Conservation (phyloP, 2,888 invertebrate species). For the Meiosimyza platycephala region DNA sequence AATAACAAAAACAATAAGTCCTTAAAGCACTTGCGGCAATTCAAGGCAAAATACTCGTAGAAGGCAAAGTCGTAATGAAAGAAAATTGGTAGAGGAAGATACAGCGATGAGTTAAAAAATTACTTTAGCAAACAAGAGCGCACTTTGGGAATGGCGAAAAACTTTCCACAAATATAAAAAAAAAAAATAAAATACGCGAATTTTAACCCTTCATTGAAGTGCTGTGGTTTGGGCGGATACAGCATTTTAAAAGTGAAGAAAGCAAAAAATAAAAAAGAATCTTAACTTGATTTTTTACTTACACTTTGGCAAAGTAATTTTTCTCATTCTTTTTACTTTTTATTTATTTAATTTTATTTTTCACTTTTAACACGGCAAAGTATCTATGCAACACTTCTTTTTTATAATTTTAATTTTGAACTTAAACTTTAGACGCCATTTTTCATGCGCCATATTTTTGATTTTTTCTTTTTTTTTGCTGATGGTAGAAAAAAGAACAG, state of each 20-base stretch:
- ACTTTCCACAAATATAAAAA: background rate
- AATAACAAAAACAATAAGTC: background rate
- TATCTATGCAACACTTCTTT: too few species aligned
- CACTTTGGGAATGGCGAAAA: background rate
- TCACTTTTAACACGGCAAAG: background rate
- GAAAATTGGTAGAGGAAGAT: background rate
- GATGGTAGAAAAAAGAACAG: background rate
- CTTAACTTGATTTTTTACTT: background rate
- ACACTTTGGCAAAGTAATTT: background rate
- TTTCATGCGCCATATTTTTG: too few species aligned
- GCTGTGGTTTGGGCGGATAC: background rate
- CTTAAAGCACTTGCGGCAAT: constrained; percentile 17
- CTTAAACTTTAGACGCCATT: too few species aligned
- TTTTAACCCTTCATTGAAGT: background rate
- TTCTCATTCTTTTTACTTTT: background rate
- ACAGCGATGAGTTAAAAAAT: background rate
- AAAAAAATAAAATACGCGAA: background rate
- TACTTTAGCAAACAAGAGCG: constrained; percentile 5
- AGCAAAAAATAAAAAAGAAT: background rate
- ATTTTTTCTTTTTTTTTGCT: background rate
- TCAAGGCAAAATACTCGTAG: background rate
- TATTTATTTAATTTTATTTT: background rate
- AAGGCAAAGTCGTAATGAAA: constrained; percentile 21
- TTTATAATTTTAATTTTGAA: too few species aligned
- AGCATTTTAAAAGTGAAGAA: background rate